Evolutionary conservation across 2,888 invertebrate genomes (phyloP), one percentile per base, ranked within the genome.

Genomic region (Priocnemis perturbator): DNA sequence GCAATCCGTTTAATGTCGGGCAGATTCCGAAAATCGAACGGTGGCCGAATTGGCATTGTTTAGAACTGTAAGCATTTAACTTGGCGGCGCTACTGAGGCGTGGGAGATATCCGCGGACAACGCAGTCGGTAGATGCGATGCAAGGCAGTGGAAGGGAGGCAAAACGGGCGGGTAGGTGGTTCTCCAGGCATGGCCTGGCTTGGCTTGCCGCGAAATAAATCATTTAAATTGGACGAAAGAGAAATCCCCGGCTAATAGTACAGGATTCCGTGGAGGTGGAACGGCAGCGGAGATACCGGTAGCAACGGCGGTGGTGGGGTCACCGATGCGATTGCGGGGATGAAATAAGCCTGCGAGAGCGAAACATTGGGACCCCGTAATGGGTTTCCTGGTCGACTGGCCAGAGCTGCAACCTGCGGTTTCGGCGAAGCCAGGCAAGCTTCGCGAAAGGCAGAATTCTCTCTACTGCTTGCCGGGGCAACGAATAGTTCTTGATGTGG

Each of bases 331-430:
- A 81, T 82, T 82, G 82, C 73, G 80, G 82, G 20, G 57, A 76
- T 74, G 79, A 80, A 84, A 84, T 83, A 85, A 85, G 83, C 78
- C 79, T 76, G 77, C 74, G 76, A 78, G 76, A 45, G 79, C 78
- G 80, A 81, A 84, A 83, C 83, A 80, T 79, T 80, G 80, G 74
- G 66, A 75, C 64, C 73, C 73, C 73, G 79, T 83, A 83, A 83
- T 82, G 81, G 83, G 76, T 85, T 82, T 77, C 77, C 76, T 69
- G 76, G 79, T 74, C 76, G 79, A 78, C 80, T 69, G 75, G 73
- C 67, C 69, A 73, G 74, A 70, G 67, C 37, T 64, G 72, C 71
- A 75, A 74, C 63, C 73, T 82, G 79, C 64, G 81, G 82, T 81
- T 79, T 74, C 68, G 69, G 26, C 65, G 66, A 55, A 59, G 17